Evolutionary conservation across 2,113 vertebrate species (phyloP).

Genomic region (Gambusia holbrooki): DNA sequence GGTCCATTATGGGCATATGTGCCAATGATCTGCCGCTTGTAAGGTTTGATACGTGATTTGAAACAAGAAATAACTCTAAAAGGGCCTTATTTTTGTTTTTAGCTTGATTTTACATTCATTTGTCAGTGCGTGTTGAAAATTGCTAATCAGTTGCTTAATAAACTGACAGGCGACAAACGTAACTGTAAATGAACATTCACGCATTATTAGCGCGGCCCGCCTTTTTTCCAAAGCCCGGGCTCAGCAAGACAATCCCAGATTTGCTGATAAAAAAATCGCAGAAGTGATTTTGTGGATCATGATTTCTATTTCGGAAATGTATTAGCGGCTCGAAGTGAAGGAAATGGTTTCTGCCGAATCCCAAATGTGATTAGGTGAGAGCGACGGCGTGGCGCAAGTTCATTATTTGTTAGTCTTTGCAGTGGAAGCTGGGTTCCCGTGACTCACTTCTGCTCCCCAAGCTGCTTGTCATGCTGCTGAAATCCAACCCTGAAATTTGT

Average conservation of each 20-base stretch:
- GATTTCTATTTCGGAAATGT: constrained; percentile 57
- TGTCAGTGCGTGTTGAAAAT: constrained; percentile 5
- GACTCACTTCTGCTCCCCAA: constrained; percentile 24
- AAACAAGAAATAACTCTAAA: constrained; percentile 20
- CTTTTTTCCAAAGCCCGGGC: not conserved
- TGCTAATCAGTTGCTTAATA: not conserved
- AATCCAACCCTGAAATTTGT: constrained; percentile 21
- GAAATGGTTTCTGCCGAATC: constrained; percentile 68
- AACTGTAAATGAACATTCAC: constrained; percentile 57
- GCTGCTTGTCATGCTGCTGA: constrained; percentile 25
- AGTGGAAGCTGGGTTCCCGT: constrained; percentile 31
- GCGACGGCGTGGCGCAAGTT: constrained; percentile 55
- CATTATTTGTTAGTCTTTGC: constrained; percentile 67
- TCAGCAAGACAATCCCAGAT: constrained; percentile 42
- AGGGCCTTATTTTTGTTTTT: not conserved
- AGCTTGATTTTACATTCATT: constrained; percentile 23
- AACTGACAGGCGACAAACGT: constrained; percentile 26
- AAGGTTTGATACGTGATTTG: constrained; percentile 31
- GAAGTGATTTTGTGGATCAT: constrained; percentile 66
- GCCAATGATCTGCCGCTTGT: constrained; percentile 47
- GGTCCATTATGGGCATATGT: constrained; percentile 50
- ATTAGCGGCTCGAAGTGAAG: constrained; percentile 49
- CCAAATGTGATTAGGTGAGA: constrained; percentile 63
- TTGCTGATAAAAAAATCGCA: constrained; percentile 50
- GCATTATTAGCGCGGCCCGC: constrained; percentile 17